Conservation (phyloP, 2,888 invertebrate species). For the Neoascia interrupta region DNA sequence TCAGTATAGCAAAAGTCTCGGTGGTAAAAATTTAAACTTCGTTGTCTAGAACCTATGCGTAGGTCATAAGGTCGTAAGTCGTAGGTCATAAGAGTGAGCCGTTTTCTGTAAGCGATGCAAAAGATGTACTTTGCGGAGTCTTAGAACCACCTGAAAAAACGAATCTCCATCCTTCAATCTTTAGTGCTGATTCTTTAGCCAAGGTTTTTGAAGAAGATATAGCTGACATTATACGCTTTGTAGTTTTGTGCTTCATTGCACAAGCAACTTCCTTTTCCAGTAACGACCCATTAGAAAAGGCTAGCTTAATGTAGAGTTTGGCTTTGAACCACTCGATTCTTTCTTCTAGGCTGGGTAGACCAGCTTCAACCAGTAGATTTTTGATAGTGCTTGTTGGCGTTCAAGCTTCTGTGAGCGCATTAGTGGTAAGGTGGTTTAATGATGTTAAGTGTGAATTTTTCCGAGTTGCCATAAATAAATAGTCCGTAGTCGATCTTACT, state of each 20-base stretch:
- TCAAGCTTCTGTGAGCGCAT: background rate
- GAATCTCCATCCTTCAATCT: background rate
- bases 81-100: background rate
- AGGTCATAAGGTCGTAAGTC: no score
- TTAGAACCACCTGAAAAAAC: slow-evolving; percentile 2
- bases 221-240: background rate
- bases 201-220: no score
- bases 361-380: slow-evolving; percentile 1
- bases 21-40: background rate
- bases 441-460: background rate
- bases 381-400: background rate
- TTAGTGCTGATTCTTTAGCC: background rate
- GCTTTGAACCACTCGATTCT: background rate
- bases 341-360: no score
- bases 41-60: background rate
- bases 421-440: background rate
- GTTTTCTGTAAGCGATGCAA: no score
- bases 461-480: background rate
- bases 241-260: no score
- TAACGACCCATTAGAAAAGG: no score
- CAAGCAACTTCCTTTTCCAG: background rate
- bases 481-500: background rate
- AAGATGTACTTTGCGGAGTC: background rate
- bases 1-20: no score
- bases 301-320: slow-evolving; percentile 1